Conservation (phyloP, 2,797 vertebrate species). For the Telmatherina bonti region DNA sequence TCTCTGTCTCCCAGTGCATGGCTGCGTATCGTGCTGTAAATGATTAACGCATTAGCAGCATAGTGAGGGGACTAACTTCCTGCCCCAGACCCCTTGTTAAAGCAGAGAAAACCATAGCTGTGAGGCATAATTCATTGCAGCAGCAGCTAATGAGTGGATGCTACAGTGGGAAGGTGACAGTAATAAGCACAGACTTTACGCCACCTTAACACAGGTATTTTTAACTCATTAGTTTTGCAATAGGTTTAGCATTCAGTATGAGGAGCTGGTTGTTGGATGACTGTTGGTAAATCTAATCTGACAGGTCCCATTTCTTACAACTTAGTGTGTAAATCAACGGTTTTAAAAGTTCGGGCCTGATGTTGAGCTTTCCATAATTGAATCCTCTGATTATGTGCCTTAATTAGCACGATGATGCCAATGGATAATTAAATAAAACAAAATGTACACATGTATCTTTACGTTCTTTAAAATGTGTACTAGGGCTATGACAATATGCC, state of each 20-base stretch:
- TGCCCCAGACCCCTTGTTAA: conserved; percentile 74
- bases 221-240: conserved; percentile 38
- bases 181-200: conserved; percentile 64
- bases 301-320: conserved; percentile 13
- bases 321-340: conserved; percentile 12
- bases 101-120: conserved; percentile 57
- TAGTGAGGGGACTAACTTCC: conserved; percentile 62
- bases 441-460: no score
- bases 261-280: conserved; percentile 26
- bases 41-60: conserved; percentile 72
- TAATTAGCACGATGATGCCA: background rate
- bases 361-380: conserved; percentile 16
- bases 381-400: background rate
- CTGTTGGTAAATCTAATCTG: conserved; percentile 25
- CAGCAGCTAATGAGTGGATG: conserved; percentile 72
- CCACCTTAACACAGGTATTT: conserved; percentile 50
- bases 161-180: conserved; percentile 60
- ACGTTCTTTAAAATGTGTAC: background rate
- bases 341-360: conserved; percentile 17
- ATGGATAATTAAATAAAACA: no score
- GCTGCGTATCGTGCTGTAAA: conserved; percentile 49
- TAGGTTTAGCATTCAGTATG: conserved; percentile 35
- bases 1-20: conserved; percentile 42
- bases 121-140: conserved; percentile 67
- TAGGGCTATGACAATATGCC: no score